phyloP scores from a whole-genome alignment of 2,113 vertebrate species.

The Zosterops lateralis region DNA sequence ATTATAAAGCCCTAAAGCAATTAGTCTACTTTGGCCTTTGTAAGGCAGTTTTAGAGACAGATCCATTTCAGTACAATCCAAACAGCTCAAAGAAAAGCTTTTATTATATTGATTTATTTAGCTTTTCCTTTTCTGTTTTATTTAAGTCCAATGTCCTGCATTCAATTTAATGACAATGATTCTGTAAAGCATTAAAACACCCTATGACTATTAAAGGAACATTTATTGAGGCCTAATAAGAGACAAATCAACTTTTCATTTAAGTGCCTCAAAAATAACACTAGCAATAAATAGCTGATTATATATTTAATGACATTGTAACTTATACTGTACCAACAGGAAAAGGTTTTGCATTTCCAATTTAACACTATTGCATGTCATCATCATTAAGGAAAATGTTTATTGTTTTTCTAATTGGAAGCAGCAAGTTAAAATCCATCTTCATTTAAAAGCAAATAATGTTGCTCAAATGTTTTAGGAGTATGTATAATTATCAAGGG shows the following conservation, averaged over 20 bases:
- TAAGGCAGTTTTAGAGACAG: slow-evolving; percentile 6
- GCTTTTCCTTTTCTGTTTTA: slow-evolving; percentile 51
- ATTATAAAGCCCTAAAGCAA: slow-evolving; percentile 5
- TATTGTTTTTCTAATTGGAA: slow-evolving; percentile 62
- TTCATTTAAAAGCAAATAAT: slow-evolving; percentile 51
- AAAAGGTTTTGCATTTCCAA: neutral
- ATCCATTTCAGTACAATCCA: slow-evolving; percentile 30
- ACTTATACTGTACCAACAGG: neutral
- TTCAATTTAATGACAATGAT: slow-evolving; percentile 50
- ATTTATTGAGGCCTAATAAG: slow-evolving; percentile 59
- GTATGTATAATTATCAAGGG: neutral
- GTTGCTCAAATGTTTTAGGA: neutral
- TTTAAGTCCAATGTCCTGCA: slow-evolving; percentile 50
- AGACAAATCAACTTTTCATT: slow-evolving; percentile 60
- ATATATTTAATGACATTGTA: slow-evolving; percentile 53
- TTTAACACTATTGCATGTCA: neutral
- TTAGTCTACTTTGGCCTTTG: slow-evolving; percentile 23
- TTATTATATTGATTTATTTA: slow-evolving; percentile 57
- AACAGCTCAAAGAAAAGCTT: slow-evolving; percentile 28
- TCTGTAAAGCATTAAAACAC: slow-evolving; percentile 59
- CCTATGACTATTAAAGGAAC: slow-evolving; percentile 47
- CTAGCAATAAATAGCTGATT: slow-evolving; percentile 39
- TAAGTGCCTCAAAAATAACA: slow-evolving; percentile 47
- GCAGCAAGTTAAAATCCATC: slow-evolving; percentile 38
- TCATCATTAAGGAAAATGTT: slow-evolving; percentile 49